Evolutionary conservation across 2,113 vertebrate genomes (phyloP), one percentile per base, ranked within the genome.

Genomic region (Neogobius melanostomus): DNA sequence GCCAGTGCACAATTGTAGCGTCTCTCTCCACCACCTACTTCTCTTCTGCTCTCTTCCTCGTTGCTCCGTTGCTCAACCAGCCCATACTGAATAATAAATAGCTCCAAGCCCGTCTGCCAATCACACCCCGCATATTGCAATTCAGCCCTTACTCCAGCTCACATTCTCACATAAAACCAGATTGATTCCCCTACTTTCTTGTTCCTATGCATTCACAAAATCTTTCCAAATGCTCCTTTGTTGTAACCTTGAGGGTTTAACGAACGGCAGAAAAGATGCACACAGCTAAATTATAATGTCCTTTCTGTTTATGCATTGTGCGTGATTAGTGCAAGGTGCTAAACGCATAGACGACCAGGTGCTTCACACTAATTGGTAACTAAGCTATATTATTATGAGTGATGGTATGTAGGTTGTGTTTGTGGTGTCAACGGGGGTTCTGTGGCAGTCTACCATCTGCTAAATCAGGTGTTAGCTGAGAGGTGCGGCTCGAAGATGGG

Each of bases 71-170:
- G 53, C 82, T 83, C 72, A 67, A 80, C 72, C 76, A 82, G 60
- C 77, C 59, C 77, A 71, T 86, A 72, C 77, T 85, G 84, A 88
- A 90, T 89, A 87, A 90, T 89, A 88, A 88, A 88, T 85, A 88
- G 79, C 83, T 79, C 69, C 81, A 84, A 81, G 77, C 79, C 79
- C 62, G 52, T 72, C 86, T 86, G 88, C 85, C 87, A 88, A 81
- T 88, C 85, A 81, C 74, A 86, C 69, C 75, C 81, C 69, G 66
- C 83, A 68, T 76, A 79, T 71, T 83, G 71, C 80, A 82, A 79
- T 79, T 82, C 78, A 84, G 73, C 76, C 83, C 63, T 59, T 69
- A 82, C 76, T 73, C 69, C 61, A 6, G 72, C 71, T 80, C 80
- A 77, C 74, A 64, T 72, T 75, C 75, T 75, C 71, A 60, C 74